phyloP scores from a whole-genome alignment of 2,113 vertebrate species.

The Lepus timidus region DNA sequence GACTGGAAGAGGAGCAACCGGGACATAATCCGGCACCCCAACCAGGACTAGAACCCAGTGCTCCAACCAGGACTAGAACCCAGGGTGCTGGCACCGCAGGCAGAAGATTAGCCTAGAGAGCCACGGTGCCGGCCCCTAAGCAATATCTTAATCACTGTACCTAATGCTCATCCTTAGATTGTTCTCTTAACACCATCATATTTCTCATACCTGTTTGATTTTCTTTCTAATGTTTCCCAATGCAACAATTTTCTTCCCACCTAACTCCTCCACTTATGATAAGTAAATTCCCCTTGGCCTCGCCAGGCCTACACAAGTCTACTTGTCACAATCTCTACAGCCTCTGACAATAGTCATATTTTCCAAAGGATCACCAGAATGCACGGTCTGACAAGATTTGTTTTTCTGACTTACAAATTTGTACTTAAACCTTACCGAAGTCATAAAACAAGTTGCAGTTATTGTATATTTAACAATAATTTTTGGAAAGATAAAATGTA shows the following conservation, averaged over 20 bases:
- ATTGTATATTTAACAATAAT: neutral
- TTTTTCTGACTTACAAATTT: slow-evolving; percentile 12
- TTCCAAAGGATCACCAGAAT: neutral
- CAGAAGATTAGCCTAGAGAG: too few relatives aligned
- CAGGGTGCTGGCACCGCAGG: too few relatives aligned
- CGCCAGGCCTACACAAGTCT: neutral
- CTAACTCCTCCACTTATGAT: neutral
- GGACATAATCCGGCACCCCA: too few relatives aligned
- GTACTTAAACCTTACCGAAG: slow-evolving; percentile 18
- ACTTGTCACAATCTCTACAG: neutral
- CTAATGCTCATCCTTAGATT: too few relatives aligned
- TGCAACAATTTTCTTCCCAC: neutral
- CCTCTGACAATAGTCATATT: neutral
- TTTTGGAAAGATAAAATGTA: neutral
- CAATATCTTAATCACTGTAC: too few relatives aligned
- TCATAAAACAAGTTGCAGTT: neutral
- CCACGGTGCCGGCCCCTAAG: too few relatives aligned
- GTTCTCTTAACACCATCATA: neutral
- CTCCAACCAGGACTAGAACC: too few relatives aligned
- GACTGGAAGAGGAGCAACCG: too few relatives aligned
- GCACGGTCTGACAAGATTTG: neutral
- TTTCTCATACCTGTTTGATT: neutral
- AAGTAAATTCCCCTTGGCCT: neutral
- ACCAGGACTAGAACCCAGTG: too few relatives aligned
- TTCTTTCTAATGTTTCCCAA: neutral